Base-by-base conservation (phyloP, 1,140 invertebrate genomes). In the Trissolcus basalis region DNA sequence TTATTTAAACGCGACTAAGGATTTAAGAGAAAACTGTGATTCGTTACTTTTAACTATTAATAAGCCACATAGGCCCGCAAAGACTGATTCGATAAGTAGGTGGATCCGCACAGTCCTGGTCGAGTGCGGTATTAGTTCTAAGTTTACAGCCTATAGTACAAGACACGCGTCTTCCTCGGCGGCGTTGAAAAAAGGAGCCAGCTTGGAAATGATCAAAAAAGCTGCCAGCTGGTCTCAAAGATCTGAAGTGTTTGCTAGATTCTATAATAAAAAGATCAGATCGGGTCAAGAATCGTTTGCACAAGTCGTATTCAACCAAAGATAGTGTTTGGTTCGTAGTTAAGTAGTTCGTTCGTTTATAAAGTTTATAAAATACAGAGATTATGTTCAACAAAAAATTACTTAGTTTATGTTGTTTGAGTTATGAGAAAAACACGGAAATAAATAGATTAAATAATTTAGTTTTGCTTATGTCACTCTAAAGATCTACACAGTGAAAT, bases 71-170 rank as follows among this genome's bases (percentile, higher is more conserved):
- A 2, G 27, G 7, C n/a, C 13, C 1, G 27, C 27, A 2, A 45
- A 43, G 8, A 11, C 43, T n/a, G 19, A 58, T 3, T 45, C 55
- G 0, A 47, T 58, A 3, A 58, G 55, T 15, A 32, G 78, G 15
- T 81, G 78, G 78, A 45, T 78, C 11, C 74, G 69, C 13, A 13
- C 15, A 11, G 12, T 44, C 0, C 11, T 79, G 16, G 16, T 13
- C 4, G 58, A 58, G 11, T 68, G 60, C 33, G 79, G 77, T 0
- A 39, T 80, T 9, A 65, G 78, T 54, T 65, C 59, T 9, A 12
- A 43, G 4, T 81, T 70, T 49, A 36, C 45, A 15, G 33, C 78
- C 4, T 72, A 81, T 36, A 67, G 53, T 35, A 78, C 80, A 2
- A 35, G 74, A 9, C 80, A 81, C 33, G 59, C 59, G 1, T 27